phyloP scores from a whole-genome alignment of 2,888 invertebrate genomes.

The Pharmacophagus antenor region DNA sequence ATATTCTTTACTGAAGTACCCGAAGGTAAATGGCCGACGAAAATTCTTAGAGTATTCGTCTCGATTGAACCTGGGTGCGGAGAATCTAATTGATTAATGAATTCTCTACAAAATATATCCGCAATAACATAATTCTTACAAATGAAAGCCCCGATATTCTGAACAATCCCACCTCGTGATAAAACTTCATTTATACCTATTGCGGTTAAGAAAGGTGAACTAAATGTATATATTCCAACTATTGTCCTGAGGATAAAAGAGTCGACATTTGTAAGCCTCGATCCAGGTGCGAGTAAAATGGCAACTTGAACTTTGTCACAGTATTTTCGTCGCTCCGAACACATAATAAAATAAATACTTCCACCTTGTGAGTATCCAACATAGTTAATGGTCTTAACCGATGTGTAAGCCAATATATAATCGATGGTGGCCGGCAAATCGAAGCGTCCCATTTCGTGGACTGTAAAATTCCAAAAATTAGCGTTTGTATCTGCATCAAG shows the following conservation, averaged over 20 bases:
- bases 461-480: conserved; percentile 83
- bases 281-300: conserved; percentile 83
- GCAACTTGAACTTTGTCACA: conserved; percentile 80
- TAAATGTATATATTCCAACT: conserved; percentile 3
- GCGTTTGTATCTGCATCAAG: conserved; percentile 59
- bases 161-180: conserved; percentile 18
- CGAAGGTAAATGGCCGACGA: conserved; percentile 44
- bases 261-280: conserved; percentile 71
- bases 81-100: conserved; percentile 34
- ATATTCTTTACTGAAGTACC: conserved; percentile 49
- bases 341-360: conserved; percentile 82
- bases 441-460: conserved; percentile 86
- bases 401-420: conserved; percentile 77
- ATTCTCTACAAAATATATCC: conserved; percentile 24
- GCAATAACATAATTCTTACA: conserved; percentile 11
- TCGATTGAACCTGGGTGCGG: conserved; percentile 40
- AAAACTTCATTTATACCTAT: conserved; percentile 23
- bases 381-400: conserved; percentile 80
- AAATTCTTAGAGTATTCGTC: conserved; percentile 32
- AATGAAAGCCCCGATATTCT: conserved; percentile 11
- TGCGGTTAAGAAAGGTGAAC: conserved; percentile 18
- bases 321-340: conserved; percentile 79
- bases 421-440: conserved; percentile 90
- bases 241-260: conserved; percentile 39
- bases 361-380: conserved; percentile 89